These are phyloP conservation scores for Eulemur albifrons DNA, from an alignment of 2,797 vertebrate species.

Conservation along the genomic window DNA sequence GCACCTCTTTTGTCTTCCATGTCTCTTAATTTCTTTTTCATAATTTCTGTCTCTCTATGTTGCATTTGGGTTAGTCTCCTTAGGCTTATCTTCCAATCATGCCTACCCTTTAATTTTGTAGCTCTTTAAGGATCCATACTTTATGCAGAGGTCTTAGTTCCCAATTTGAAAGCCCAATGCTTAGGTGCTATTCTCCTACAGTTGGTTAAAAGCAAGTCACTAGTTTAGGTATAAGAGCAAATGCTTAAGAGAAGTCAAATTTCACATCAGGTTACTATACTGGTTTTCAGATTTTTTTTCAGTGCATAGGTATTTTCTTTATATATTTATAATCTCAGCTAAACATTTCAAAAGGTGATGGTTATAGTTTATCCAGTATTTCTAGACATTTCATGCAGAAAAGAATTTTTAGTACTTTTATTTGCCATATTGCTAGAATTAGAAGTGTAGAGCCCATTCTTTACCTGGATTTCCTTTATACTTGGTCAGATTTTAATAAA, in stretches of 20 bases:
- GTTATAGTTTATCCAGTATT: neutral
- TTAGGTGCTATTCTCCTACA: neutral
- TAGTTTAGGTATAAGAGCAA: neutral
- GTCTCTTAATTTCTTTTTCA: neutral
- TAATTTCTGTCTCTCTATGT: neutral
- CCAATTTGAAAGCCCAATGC: neutral
- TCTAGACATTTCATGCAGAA: neutral
- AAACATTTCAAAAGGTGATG: neutral
- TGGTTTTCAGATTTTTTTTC: neutral
- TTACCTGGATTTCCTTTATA: constrained; percentile 8
- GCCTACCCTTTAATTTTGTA: neutral
- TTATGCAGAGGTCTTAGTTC: neutral
- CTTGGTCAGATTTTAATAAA: neutral
- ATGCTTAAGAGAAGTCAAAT: neutral
- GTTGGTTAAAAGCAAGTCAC: neutral
- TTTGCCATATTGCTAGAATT: neutral
- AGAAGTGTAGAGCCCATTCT: neutral
- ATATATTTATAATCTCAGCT: neutral
- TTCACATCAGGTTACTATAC: neutral
- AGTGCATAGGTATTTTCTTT: neutral
- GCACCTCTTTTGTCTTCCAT: neutral
- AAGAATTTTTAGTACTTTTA: neutral
- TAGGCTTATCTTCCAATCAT: constrained; percentile 8
- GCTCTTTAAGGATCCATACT: neutral
- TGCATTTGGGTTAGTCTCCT: neutral